phyloP scores from a whole-genome alignment of 1,140 invertebrate genomes.

The Mamestra configurata region DNA sequence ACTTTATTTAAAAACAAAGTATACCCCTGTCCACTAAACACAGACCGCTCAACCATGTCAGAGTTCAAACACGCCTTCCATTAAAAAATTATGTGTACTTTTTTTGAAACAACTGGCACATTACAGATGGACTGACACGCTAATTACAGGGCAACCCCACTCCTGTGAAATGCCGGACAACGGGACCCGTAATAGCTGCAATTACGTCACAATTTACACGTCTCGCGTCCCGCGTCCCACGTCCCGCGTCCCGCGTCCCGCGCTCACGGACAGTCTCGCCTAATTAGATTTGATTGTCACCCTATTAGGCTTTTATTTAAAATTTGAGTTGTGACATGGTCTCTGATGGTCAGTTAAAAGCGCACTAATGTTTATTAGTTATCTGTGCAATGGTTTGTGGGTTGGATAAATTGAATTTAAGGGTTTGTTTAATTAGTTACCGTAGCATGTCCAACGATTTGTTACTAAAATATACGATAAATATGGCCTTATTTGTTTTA shows the following conservation, averaged over 20 bases:
- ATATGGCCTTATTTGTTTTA: too few species aligned
- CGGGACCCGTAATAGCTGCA: slow-evolving; percentile 62
- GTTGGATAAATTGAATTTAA: background rate
- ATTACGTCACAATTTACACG: slow-evolving; percentile 74
- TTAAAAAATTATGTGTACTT: slow-evolving; percentile 42
- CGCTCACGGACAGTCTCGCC: slow-evolving; percentile 65
- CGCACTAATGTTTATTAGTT: slow-evolving; percentile 7
- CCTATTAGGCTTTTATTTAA: slow-evolving; percentile 73
- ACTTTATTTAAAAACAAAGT: slow-evolving; percentile 32
- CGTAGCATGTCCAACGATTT: background rate
- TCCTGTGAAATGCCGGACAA: slow-evolving; percentile 51
- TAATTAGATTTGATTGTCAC: slow-evolving; percentile 82
- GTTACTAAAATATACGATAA: background rate
- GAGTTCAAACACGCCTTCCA: slow-evolving; percentile 42
- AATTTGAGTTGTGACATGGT: slow-evolving; percentile 60
- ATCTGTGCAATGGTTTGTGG: background rate
- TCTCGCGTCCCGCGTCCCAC: slow-evolving; percentile 53
- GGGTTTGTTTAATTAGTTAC: background rate
- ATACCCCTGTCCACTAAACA: slow-evolving; percentile 35
- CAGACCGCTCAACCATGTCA: slow-evolving; percentile 36
- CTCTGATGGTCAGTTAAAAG: slow-evolving; percentile 42
- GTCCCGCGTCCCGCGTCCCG: slow-evolving; percentile 49
- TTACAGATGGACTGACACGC: slow-evolving; percentile 58
- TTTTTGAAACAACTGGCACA: slow-evolving; percentile 41
- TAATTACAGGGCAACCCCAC: slow-evolving; percentile 62